Percentiles rank a stretch among this genome's conserved stretches.
These are phyloP conservation scores for Trachurus trachurus DNA, from an alignment of 2,797 vertebrate species.

Conservation along the genomic window DNA sequence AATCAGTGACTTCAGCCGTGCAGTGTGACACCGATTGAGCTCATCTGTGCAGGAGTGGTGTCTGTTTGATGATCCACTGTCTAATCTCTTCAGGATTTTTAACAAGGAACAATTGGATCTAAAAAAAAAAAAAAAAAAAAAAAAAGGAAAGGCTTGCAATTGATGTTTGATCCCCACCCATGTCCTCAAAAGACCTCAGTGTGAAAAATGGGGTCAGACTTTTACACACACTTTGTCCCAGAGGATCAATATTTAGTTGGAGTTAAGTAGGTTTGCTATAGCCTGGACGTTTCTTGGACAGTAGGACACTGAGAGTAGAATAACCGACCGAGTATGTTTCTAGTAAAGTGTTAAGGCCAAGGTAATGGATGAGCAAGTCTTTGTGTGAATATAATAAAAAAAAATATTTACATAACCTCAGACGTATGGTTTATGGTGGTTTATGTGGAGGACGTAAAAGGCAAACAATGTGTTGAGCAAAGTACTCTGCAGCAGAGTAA, in stretches of 20 bases:
- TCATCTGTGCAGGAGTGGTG: too few relatives aligned
- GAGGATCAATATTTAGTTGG: slow-evolving; percentile 6
- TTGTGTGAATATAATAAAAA: background rate
- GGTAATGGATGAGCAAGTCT: background rate
- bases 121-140: too few relatives aligned
- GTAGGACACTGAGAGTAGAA: background rate
- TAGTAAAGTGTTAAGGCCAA: background rate
- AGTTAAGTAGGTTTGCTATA: background rate
- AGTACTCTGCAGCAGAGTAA: background rate
- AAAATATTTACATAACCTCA: slow-evolving; percentile 14
- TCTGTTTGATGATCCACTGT: background rate
- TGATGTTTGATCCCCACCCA: too few relatives aligned
- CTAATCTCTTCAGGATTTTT: too few relatives aligned
- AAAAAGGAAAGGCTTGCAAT: too few relatives aligned
- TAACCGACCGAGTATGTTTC: background rate
- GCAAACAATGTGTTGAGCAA: background rate
- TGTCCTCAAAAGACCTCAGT: too few relatives aligned
- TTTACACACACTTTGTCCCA: background rate
- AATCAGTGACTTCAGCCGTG: background rate
- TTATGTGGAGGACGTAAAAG: background rate
- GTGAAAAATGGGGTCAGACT: too few relatives aligned
- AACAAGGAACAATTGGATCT: background rate
- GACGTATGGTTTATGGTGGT: background rate
- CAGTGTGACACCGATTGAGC: background rate
- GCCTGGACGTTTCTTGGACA: too few relatives aligned